Percentiles rank a stretch among this genome's conserved stretches.
Conservation (phyloP, 2,888 invertebrate species). For the Lingula anatina region DNA sequence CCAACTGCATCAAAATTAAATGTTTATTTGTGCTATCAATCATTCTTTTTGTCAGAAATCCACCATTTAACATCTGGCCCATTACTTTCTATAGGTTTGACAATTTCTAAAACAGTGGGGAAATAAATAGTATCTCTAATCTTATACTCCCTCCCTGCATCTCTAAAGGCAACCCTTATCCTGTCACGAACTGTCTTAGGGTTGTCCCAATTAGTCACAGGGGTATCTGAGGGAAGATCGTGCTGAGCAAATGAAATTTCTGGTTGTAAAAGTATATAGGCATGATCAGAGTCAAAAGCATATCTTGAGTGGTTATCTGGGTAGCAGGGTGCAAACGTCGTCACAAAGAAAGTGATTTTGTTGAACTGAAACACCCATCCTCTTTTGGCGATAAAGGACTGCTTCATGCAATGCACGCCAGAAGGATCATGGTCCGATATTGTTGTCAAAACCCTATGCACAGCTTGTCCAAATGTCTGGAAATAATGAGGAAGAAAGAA, state of each 20-base stretch:
- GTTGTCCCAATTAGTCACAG: slow-evolving; percentile 32
- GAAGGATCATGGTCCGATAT: slow-evolving; percentile 30
- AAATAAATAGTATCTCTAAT: slow-evolving; percentile 22
- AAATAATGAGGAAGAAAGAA: too few species aligned
- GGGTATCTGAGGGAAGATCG: slow-evolving; percentile 32
- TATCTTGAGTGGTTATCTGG: slow-evolving; percentile 29
- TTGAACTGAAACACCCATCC: slow-evolving; percentile 44
- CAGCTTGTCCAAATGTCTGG: slow-evolving; percentile 28
- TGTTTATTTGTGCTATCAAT: too few species aligned
- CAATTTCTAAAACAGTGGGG: slow-evolving; percentile 35
- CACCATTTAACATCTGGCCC: slow-evolving; percentile 27
- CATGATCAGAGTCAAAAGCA: slow-evolving; percentile 22
- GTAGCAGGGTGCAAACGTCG: slow-evolving; percentile 42
- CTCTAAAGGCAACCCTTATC: slow-evolving; percentile 31
- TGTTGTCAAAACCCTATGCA: slow-evolving; percentile 21
- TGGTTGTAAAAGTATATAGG: slow-evolving; percentile 39
- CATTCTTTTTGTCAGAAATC: too few species aligned
- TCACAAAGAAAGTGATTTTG: slow-evolving; percentile 36
- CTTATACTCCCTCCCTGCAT: slow-evolving; percentile 29
- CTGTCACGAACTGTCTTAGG: slow-evolving; percentile 35
- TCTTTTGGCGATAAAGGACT: slow-evolving; percentile 21
- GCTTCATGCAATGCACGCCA: slow-evolving; percentile 24
- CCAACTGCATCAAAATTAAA: too few species aligned
- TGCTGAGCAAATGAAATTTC: slow-evolving; percentile 42
- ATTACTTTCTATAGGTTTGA: slow-evolving; percentile 20